These are phyloP conservation scores for Heliconius sara DNA, from an alignment of 2,888 invertebrate genomes.

Conservation along the genomic window DNA sequence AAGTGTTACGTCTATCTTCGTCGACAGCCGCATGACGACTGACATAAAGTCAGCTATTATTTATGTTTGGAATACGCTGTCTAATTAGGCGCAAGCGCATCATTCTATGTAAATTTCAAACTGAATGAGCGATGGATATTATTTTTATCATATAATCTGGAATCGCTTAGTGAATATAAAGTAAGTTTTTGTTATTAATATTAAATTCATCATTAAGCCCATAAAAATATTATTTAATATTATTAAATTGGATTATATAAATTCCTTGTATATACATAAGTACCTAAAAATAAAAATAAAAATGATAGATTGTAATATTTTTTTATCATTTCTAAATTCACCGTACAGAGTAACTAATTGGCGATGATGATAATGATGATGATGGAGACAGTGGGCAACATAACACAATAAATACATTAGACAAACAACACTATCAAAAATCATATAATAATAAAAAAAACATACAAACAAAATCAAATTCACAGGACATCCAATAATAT, in stretches of 20 bases:
- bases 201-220: not conserved
- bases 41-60: conserved; percentile 68
- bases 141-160: conserved; percentile 49
- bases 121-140: conserved; percentile 51
- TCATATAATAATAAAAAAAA: not conserved
- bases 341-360: too few relatives aligned
- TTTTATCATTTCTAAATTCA: too few relatives aligned
- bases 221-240: not conserved
- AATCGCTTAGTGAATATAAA: conserved; percentile 42
- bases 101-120: conserved; percentile 74
- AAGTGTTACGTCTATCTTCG: conserved; percentile 50
- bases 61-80: conserved; percentile 65
- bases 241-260: too few relatives aligned
- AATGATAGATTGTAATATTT: too few relatives aligned
- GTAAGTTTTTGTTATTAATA: not conserved
- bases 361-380: too few relatives aligned
- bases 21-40: conserved; percentile 52
- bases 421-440: not conserved
- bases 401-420: not conserved
- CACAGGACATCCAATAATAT: not conserved
- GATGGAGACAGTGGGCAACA: not conserved
- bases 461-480: not conserved
- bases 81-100: conserved; percentile 73
- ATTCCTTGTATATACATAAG: too few relatives aligned
- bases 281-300: too few relatives aligned